phyloP scores from a whole-genome alignment of 2,797 vertebrate species.

The Macropus fuliginosus region DNA sequence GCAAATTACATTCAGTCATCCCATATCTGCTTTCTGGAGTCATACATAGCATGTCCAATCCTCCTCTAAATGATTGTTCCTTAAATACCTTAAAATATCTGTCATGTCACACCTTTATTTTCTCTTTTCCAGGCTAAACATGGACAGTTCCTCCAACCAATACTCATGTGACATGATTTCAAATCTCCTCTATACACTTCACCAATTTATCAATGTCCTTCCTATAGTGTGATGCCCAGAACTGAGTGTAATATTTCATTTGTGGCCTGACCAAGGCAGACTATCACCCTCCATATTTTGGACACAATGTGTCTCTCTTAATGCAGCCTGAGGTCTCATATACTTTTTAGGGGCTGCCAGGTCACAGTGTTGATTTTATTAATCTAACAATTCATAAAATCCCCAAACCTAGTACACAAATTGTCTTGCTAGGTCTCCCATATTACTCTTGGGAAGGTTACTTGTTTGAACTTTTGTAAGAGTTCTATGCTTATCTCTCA shows the following conservation, averaged over 20 bases:
- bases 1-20: neutral
- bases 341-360: neutral
- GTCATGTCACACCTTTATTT: neutral
- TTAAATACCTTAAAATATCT: neutral
- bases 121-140: neutral
- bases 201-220: neutral
- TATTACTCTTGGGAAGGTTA: neutral
- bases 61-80: neutral
- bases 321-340: neutral
- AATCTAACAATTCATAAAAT: neutral
- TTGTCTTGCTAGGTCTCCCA: neutral
- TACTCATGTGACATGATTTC: neutral
- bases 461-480: neutral
- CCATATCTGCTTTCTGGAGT: neutral
- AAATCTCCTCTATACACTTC: neutral
- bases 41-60: neutral
- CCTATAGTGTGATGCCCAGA: neutral
- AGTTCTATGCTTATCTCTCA: neutral
- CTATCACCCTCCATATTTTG: neutral
- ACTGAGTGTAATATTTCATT: neutral
- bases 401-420: neutral
- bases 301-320: neutral
- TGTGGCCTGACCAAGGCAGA: neutral
- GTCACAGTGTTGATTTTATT: neutral
- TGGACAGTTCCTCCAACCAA: neutral